Conservation (phyloP, 2,888 invertebrate genomes). For the Phalera bucephala region DNA sequence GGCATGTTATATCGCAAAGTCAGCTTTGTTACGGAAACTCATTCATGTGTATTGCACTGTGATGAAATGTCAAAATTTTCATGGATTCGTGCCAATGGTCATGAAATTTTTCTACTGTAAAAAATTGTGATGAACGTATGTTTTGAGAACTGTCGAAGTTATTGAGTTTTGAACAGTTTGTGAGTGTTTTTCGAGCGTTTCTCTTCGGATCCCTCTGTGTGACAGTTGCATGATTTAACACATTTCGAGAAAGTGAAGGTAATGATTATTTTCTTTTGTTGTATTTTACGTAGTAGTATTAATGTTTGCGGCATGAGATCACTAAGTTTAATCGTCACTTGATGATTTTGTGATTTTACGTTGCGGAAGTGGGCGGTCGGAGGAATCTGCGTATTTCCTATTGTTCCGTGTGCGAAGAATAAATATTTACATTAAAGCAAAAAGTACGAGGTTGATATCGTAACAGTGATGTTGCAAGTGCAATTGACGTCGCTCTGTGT, state of each 20-base stretch:
- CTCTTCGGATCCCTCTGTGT: constrained; percentile 21
- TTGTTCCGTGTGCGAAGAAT: constrained; percentile 21
- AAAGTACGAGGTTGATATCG: background rate
- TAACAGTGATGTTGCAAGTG: background rate
- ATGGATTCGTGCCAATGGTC: constrained; percentile 71
- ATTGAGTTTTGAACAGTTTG: constrained; percentile 26
- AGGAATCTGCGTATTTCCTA: constrained; percentile 19
- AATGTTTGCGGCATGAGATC: constrained; percentile 7
- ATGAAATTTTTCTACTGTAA: constrained; percentile 55
- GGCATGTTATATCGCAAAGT: constrained; percentile 3
- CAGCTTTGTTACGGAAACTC: constrained; percentile 14
- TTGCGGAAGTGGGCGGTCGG: constrained; percentile 1
- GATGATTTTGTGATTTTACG: background rate
- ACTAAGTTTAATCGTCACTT: background rate
- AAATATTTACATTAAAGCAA: constrained; percentile 23
- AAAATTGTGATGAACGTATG: constrained; percentile 53
- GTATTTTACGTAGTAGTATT: constrained; percentile 7
- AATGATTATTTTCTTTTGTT: constrained; percentile 60
- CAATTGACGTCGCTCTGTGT: background rate
- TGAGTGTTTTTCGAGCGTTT: constrained; percentile 26
- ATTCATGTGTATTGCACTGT: constrained; percentile 43
- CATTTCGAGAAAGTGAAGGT: constrained; percentile 62
- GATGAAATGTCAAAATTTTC: constrained; percentile 77
- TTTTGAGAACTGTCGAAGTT: constrained; percentile 49
- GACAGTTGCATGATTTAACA: constrained; percentile 64